A percentile compares a stretch with the other conserved stretches of the same genome.
Conservation (phyloP, 1,140 invertebrate genomes). For the Centruroides sculpturatus region DNA sequence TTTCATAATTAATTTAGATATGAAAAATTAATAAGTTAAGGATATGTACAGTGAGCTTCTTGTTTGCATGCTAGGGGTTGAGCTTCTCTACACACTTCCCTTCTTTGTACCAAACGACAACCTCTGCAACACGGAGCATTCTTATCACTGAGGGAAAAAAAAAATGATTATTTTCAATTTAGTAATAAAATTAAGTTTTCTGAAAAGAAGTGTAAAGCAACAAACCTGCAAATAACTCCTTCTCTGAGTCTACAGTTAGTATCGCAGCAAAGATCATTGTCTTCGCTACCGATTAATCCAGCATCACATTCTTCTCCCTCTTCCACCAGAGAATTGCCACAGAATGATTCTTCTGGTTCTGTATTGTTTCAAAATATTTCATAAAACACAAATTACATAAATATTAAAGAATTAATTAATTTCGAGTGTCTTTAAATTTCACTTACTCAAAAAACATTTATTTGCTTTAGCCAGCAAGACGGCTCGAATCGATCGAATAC, state of each 20-base stretch:
- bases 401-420: background rate
- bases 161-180: too few relatives aligned
- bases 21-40: slow-evolving; percentile 4
- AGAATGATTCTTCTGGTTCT: slow-evolving; percentile 86
- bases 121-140: slow-evolving; percentile 87
- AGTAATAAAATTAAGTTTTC: too few relatives aligned
- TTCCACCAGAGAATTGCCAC: slow-evolving; percentile 82
- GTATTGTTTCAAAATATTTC: slow-evolving; percentile 20
- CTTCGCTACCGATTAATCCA: slow-evolving; percentile 76
- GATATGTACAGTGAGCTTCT: slow-evolving; percentile 39
- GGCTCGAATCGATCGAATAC: slow-evolving; percentile 75
- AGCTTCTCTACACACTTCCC: slow-evolving; percentile 65
- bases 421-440: background rate
- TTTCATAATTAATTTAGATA: too few relatives aligned
- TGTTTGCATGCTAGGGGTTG: slow-evolving; percentile 79
- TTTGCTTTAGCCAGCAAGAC: slow-evolving; percentile 82
- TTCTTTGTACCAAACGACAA: slow-evolving; percentile 61
- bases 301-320: slow-evolving; percentile 90
- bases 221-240: slow-evolving; percentile 65
- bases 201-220: background rate
- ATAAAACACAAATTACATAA: background rate
- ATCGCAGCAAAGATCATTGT: slow-evolving; percentile 80
- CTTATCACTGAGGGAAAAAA: slow-evolving; percentile 67
- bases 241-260: slow-evolving; percentile 77
- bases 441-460: slow-evolving; percentile 57